phyloP scores from a whole-genome alignment of 2,888 invertebrate genomes.

The Spisula solida region DNA sequence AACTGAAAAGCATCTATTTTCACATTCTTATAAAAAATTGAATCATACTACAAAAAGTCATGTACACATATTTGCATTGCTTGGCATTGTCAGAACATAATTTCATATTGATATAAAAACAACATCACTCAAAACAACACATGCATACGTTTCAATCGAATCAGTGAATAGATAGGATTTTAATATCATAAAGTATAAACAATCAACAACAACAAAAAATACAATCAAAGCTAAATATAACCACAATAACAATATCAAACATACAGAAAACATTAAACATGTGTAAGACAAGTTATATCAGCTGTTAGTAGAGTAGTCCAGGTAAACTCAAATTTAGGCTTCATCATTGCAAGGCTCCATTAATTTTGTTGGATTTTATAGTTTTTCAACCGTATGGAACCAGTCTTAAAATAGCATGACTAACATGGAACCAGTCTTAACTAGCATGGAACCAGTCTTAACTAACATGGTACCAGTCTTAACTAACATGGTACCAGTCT shows the following conservation, averaged over 20 bases:
- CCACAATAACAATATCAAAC: background rate
- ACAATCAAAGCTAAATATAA: background rate
- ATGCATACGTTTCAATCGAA: background rate
- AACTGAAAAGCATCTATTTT: too few species aligned
- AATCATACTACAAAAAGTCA: background rate
- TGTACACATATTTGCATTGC: background rate
- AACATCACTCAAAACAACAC: background rate
- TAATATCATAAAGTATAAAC: conserved; percentile 2
- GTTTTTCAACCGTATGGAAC: too few species aligned
- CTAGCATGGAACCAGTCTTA: too few species aligned
- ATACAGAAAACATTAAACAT: background rate
- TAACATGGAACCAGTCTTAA: too few species aligned
- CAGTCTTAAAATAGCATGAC: too few species aligned
- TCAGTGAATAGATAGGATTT: background rate
- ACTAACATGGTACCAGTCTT: too few species aligned
- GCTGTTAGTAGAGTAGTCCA: background rate
- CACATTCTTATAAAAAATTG: background rate
- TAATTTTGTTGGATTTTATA: too few species aligned
- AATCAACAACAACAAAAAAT: background rate
- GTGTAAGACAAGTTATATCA: background rate
- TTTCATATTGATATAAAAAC: background rate
- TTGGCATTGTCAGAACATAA: background rate
- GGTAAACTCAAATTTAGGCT: background rate
- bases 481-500: too few species aligned
- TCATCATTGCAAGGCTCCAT: background rate